Base-by-base conservation (phyloP, 2,113 vertebrate genomes). In the Brachyhypopomus occidentalis region DNA sequence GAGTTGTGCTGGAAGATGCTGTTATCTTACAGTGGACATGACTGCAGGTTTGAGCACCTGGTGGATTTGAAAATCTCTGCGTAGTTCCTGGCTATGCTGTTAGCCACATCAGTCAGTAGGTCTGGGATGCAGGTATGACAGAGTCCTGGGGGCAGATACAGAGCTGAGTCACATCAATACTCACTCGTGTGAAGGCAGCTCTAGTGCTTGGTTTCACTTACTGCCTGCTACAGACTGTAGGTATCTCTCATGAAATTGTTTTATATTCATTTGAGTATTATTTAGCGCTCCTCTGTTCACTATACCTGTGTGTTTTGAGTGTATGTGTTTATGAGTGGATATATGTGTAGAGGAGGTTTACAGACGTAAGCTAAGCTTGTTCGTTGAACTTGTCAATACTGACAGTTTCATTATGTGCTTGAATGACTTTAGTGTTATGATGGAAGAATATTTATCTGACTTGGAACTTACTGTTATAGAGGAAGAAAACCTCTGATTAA, bases 91-190 rank as follows among this genome's bases (percentile, higher is more conserved):
- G 38, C 34, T 72, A 66, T 67, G 77, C 67, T 38, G 5, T 41
- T 77, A 60, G 80, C 77, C 77, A 77, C 72, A 82, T 83, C 81
- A 77, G 59, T 80, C 74, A 59, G 72, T 45, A 79, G 63, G 41
- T 9, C 52, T 58, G 60, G 72, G 81, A 74, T 80, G 73, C 77
- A 45, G 70, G 80, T 73, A 66, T 83, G 84, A 83, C 81, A 72
- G 78, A 23, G n/a, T 60, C 80, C 72, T 58, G 72, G 72, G 80
- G 77, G 58, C 45, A 76, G 60, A 70, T 30, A 55, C n/a, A 78
- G 77, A 66, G 45, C 2, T 17, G 60, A 23, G 38, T 76, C 55
- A 67, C 77, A 55, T 83, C 81, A 80, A 52, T 85, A 62, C 41
- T 48, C 77, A 80, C 62, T 77, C 76, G 66, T 79, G 77, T 82